Evolutionary conservation across 2,797 vertebrate species (phyloP).

Genomic region (Vultur gryphus): DNA sequence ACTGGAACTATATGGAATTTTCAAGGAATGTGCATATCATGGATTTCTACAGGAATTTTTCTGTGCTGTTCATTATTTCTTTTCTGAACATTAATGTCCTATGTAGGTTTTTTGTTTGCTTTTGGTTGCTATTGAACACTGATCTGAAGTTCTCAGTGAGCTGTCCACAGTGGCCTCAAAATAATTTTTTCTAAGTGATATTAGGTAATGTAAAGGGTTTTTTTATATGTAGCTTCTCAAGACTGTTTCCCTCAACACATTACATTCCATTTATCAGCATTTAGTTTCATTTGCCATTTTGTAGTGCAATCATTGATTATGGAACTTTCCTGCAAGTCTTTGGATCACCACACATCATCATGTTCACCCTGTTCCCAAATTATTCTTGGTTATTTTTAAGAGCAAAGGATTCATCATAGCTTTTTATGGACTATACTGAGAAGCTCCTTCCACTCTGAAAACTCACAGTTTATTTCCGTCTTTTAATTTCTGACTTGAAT

Average conservation of each 20-base stretch:
- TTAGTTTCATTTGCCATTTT: background rate
- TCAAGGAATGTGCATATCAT: background rate
- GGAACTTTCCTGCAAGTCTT: background rate
- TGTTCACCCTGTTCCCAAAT: background rate
- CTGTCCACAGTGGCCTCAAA: background rate
- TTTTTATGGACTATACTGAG: background rate
- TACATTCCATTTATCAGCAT: background rate
- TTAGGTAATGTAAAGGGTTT: background rate
- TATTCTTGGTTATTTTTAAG: background rate
- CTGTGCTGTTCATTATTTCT: background rate
- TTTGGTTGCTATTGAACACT: background rate
- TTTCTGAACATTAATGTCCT: background rate
- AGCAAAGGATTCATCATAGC: background rate
- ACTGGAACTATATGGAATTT: background rate
- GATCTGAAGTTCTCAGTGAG: background rate
- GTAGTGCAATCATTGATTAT: background rate
- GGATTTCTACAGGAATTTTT: background rate
- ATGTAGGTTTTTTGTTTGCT: background rate
- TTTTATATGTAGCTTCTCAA: background rate
- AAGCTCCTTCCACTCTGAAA: background rate
- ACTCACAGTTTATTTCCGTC: background rate
- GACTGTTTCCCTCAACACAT: background rate
- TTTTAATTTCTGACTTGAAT: background rate
- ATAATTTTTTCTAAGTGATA: background rate
- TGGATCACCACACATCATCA: background rate